Percentiles rank a stretch among this genome's conserved stretches.
These are phyloP conservation scores for Neoascia interrupta DNA, from an alignment of 2,888 invertebrate species.

Conservation along the genomic window DNA sequence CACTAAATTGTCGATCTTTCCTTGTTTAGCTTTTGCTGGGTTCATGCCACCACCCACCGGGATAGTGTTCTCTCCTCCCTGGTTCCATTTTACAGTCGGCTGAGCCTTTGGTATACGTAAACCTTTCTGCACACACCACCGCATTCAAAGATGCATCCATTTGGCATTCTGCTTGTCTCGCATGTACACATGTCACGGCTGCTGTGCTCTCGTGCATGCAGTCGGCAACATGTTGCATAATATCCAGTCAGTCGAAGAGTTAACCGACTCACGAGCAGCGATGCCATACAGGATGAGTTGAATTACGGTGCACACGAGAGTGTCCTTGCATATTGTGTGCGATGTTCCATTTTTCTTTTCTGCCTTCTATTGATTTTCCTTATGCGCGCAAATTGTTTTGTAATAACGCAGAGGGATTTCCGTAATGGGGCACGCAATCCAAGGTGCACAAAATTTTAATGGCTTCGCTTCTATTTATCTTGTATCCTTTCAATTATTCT, in stretches of 20 bases:
- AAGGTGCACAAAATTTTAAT: background rate
- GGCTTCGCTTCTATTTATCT: too few relatives aligned
- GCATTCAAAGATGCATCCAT: background rate
- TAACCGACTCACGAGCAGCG: constrained; percentile 4
- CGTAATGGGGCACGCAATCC: background rate
- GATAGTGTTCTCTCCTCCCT: background rate
- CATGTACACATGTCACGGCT: background rate
- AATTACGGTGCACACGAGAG: background rate
- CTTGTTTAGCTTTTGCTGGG: constrained; percentile 24
- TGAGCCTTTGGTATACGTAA: too few relatives aligned
- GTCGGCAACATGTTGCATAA: constrained; percentile 63
- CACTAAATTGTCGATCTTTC: constrained; percentile 15
- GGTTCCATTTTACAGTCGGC: constrained; percentile 21
- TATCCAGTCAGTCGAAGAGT: constrained; percentile 23
- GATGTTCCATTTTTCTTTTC: background rate
- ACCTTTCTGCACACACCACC: constrained; percentile 10
- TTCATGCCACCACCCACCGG: constrained; percentile 17
- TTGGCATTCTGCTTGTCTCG: background rate
- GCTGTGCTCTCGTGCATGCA: constrained; percentile 46
- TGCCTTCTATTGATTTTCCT: constrained; percentile 12
- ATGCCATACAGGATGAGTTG: background rate
- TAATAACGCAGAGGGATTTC: constrained; percentile 1
- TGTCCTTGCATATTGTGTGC: background rate
- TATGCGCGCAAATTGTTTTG: constrained; percentile 12
- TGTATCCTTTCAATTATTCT: too few relatives aligned